phyloP scores from a whole-genome alignment of 2,797 vertebrate genomes.

The Simalia tracyae region DNA sequence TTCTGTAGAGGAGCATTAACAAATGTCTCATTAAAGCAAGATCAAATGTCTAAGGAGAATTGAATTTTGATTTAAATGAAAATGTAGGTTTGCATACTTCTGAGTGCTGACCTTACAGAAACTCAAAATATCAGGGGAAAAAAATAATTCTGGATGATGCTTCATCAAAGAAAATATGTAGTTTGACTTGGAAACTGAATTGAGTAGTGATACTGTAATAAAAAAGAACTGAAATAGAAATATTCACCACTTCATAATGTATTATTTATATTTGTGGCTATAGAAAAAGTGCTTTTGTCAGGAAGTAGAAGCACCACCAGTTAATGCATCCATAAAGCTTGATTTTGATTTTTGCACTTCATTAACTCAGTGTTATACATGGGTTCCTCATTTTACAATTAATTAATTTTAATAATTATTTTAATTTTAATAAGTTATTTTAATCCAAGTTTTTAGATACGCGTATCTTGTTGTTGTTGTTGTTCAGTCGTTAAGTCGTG shows the following conservation, averaged over 20 bases:
- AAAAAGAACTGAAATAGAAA: not conserved
- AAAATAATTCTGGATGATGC: constrained; percentile 45
- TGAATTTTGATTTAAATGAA: constrained; percentile 36
- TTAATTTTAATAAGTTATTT: not conserved
- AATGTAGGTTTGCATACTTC: constrained; percentile 20
- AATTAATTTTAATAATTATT: not conserved
- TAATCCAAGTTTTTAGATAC: not conserved
- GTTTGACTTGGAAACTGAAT: constrained; percentile 36
- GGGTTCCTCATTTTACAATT: not conserved
- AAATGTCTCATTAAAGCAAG: constrained; percentile 7
- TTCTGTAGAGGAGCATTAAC: constrained; percentile 8
- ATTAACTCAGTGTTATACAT: too few species aligned
- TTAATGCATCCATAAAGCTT: not conserved
- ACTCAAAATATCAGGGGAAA: constrained; percentile 54
- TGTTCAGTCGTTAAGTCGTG: too few species aligned
- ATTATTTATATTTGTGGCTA: constrained; percentile 16
- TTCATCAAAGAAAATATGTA: constrained; percentile 39
- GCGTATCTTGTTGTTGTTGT: too few species aligned
- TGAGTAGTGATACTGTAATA: not conserved
- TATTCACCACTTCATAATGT: constrained; percentile 31
- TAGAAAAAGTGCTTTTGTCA: not conserved
- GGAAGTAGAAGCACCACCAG: constrained; percentile 4
- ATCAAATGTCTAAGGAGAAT: constrained; percentile 34
- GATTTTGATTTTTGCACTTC: not conserved
- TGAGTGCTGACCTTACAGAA: constrained; percentile 23